These are phyloP conservation scores for Ariopsis seemanni DNA, from an alignment of 2,113 vertebrate species.

Conservation along the genomic window DNA sequence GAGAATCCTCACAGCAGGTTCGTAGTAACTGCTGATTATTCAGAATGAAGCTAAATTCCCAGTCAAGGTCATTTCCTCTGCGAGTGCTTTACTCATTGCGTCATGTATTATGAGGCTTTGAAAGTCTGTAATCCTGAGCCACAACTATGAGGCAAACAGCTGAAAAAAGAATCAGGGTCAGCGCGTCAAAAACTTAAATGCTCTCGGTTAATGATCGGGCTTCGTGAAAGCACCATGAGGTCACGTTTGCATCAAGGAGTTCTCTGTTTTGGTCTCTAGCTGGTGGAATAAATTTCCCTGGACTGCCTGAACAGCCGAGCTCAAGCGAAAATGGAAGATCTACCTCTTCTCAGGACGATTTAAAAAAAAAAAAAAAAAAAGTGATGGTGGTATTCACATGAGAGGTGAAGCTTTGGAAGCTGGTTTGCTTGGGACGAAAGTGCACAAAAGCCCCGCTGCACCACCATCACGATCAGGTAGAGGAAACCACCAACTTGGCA, in stretches of 20 bases:
- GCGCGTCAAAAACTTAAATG: background rate
- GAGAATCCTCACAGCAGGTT: background rate
- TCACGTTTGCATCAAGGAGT: background rate
- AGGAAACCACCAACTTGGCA: background rate
- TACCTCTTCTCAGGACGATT: background rate
- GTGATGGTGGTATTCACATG: background rate
- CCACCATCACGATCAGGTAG: background rate
- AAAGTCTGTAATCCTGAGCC: background rate
- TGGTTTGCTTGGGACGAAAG: background rate
- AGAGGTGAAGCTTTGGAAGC: background rate
- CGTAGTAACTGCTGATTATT: background rate
- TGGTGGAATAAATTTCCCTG: background rate
- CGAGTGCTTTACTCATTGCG: background rate
- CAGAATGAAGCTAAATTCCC: background rate
- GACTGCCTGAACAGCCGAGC: background rate
- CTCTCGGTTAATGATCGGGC: background rate
- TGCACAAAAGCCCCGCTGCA: background rate
- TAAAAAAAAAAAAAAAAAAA: background rate
- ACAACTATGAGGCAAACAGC: background rate
- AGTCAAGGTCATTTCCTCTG: constrained; percentile 13
- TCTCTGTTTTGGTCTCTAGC: background rate
- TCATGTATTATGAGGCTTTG: background rate
- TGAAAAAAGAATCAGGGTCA: background rate
- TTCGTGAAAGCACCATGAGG: background rate
- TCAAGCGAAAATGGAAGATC: background rate